Conservation (phyloP, 2,797 vertebrate genomes). For the Onychomys torridus region DNA sequence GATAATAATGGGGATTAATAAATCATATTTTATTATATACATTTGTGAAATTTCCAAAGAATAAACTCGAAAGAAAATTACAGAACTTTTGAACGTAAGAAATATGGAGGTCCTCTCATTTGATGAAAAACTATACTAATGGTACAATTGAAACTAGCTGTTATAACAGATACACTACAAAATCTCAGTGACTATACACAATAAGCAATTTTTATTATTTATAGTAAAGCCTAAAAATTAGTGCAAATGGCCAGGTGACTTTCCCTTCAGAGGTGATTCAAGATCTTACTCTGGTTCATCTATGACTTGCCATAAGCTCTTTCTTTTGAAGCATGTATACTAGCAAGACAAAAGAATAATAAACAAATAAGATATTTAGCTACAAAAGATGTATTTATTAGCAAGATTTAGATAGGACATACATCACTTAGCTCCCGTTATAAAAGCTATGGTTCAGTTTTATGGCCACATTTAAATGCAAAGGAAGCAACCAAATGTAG, state of each 20-base stretch:
- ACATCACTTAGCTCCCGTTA: neutral
- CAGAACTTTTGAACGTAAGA: neutral
- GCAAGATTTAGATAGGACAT: neutral
- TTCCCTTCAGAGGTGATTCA: constrained; percentile 11
- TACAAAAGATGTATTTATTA: constrained; percentile 31
- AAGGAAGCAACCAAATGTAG: neutral
- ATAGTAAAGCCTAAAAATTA: neutral
- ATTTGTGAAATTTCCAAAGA: neutral
- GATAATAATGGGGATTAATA: neutral
- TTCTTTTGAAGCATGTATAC: neutral
- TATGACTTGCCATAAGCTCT: neutral
- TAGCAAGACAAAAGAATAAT: neutral
- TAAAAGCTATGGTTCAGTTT: constrained; percentile 6
- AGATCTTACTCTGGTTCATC: neutral
- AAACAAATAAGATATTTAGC: neutral
- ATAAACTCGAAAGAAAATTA: neutral
- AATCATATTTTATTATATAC: neutral
- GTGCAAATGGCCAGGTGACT: neutral
- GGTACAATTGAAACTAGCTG: neutral
- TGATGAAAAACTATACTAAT: constrained; percentile 26
- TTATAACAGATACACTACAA: neutral
- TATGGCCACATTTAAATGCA: neutral
- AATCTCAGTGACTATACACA: neutral
- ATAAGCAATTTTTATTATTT: constrained; percentile 18
- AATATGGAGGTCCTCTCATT: constrained; percentile 27